Base-by-base conservation (phyloP, 2,113 vertebrate species). In the Ranitomeya imitator region DNA sequence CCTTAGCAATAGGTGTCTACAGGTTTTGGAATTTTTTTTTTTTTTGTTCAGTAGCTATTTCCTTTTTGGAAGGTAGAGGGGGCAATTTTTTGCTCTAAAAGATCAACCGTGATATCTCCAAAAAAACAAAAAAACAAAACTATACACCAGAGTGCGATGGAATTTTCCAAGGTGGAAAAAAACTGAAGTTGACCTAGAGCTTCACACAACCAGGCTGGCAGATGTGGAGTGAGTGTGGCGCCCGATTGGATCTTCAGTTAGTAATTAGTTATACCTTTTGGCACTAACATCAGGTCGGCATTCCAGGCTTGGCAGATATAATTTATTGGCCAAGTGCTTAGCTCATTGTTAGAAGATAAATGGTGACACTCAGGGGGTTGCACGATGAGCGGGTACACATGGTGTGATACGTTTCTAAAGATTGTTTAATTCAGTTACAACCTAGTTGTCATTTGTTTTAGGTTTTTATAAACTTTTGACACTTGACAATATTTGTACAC, bases 261-360 rank as follows among this genome's bases (percentile, higher is more conserved):
- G 79, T 59, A 23, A 80, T 80, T 60, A 19, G 73, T 76, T 21
- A 76, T 52, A 6, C 45, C 11, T 52, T 76, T 74, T 71, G 73
- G 37, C 73, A 76, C 45, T 21, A 45, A 31, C 37, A 76, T 76
- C 14, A 55, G 14, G 60, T 81, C 4, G 23, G 57, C 79, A 61
- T 61, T 81, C 14, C 55, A 81, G 79, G 3, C 78, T 7, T 80
- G 79, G 79, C 26, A 59, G 57, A 61, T 37, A 61, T 61, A 26
- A 26, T 31, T 80, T 23, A 80, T 37, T 81, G 55, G 79, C 79
- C 57, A 23, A 19, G 10, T 37, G n/a, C 57, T 81, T 15, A 37
- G 21, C 13, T 15, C 59, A 81, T 81, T 80, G 55, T 80, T 80
- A 6, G 23, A 79, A 80, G 55, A 76, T 45, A 76, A 76, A 51